phyloP scores from a whole-genome alignment of 1,140 invertebrate species.

The Solen grandis region DNA sequence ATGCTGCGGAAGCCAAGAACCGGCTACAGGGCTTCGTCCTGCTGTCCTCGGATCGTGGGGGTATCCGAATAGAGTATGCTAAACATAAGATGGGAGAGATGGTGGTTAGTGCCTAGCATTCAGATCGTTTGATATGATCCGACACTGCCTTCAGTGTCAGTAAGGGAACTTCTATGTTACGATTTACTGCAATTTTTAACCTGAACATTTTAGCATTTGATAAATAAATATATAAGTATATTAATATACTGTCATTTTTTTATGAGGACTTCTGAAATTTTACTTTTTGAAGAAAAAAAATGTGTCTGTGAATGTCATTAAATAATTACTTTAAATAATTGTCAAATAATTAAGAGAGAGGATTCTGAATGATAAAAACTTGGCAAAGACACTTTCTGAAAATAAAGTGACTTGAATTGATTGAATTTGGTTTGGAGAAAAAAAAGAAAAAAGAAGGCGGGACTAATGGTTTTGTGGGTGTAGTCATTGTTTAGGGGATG shows the following conservation, averaged over 20 bases:
- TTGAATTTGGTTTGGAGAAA: no score
- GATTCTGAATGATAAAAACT: no score
- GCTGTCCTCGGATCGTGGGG: conserved; percentile 94
- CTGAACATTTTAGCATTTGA: no score
- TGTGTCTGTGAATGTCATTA: background rate
- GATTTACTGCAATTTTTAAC: conserved; percentile 15
- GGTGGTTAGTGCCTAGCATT: conserved; percentile 77
- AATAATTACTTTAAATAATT: no score
- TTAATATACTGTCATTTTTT: no score
- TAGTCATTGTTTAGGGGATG: no score
- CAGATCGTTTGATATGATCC: conserved; percentile 12
- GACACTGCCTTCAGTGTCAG: conserved; percentile 1
- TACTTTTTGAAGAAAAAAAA: background rate
- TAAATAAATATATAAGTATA: no score
- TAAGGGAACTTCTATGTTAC: conserved; percentile 11
- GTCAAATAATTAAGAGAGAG: no score
- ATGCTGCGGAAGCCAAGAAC: conserved; percentile 94
- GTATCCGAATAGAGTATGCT: conserved; percentile 98
- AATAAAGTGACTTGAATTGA: no score
- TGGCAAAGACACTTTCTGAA: no score
- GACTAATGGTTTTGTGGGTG: no score
- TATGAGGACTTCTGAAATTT: background rate
- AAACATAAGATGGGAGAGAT: conserved; percentile 98
- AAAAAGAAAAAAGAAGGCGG: no score
- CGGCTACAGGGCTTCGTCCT: conserved; percentile 96